phyloP scores from a whole-genome alignment of 2,797 vertebrate species.

The Momotus momota region DNA sequence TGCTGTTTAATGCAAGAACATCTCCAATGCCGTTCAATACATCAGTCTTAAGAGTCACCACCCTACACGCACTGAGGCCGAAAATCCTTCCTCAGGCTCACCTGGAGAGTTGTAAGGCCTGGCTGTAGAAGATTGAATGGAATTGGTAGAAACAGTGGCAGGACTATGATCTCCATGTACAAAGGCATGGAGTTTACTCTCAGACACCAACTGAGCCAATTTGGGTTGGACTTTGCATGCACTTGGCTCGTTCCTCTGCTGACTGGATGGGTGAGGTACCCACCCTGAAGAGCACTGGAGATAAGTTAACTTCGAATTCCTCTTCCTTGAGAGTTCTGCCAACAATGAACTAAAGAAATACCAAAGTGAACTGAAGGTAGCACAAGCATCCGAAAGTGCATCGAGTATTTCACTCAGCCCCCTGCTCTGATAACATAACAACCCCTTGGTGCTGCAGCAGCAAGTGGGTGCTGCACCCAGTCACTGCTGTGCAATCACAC shows the following conservation, averaged over 20 bases:
- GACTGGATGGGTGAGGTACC: no score
- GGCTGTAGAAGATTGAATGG: background rate
- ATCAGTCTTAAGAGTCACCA: background rate
- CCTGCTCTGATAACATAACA: fast-evolving
- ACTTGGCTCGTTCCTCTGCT: background rate
- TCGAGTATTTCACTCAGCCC: fast-evolving
- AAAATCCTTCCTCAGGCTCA: background rate
- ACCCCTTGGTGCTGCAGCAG: no score
- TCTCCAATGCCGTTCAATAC: background rate
- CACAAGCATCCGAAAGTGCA: fast-evolving
- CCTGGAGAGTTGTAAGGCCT: background rate
- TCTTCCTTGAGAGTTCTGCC: background rate
- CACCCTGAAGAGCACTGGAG: fast-evolving
- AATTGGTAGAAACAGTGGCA: background rate
- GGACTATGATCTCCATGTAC: background rate
- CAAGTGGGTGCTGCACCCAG: background rate
- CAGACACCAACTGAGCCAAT: background rate
- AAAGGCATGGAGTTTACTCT: background rate
- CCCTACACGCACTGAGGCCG: background rate
- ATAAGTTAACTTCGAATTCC: background rate
- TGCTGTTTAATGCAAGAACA: no score
- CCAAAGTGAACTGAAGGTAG: background rate
- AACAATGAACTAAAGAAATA: fast-evolving
- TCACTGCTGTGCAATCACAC: background rate
- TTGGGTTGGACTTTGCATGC: background rate